phyloP scores from a whole-genome alignment of 2,888 invertebrate genomes.

The Tortrix viridana region DNA sequence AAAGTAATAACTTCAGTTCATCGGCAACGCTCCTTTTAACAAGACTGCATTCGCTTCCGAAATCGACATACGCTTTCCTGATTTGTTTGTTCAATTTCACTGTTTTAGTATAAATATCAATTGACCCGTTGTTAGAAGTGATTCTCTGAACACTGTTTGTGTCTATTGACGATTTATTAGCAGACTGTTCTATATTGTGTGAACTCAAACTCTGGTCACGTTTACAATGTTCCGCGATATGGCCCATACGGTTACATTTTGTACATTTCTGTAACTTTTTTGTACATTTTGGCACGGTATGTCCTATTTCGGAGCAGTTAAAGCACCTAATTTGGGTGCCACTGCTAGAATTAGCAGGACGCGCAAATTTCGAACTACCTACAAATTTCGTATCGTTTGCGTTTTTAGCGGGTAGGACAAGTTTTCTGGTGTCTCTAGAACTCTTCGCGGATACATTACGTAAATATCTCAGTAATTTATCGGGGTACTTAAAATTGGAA shows the following conservation, averaged over 20 bases:
- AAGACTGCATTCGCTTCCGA: constrained; percentile 39
- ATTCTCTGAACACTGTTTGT: constrained; percentile 8
- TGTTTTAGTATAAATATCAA: constrained; percentile 27
- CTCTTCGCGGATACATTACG: constrained; percentile 19
- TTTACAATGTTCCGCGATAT: constrained; percentile 5
- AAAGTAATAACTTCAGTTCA: not conserved
- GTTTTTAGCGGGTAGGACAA: not conserved
- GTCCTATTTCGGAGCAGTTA: constrained; percentile 22
- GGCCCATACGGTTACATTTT: constrained; percentile 21
- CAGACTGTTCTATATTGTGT: not conserved
- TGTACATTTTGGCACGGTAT: constrained; percentile 16
- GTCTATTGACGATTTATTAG: not conserved
- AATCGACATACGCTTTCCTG: constrained; percentile 29
- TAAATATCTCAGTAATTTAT: constrained; percentile 19
- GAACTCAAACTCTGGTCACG: not conserved
- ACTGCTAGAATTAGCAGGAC: not conserved
- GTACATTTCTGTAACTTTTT: constrained; percentile 7
- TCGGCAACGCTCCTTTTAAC: constrained; percentile 12
- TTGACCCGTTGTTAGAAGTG: not conserved
- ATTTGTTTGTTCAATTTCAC: constrained; percentile 17
- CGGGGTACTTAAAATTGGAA: constrained; percentile 19
- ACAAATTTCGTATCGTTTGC: not conserved
- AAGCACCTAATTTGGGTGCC: constrained; percentile 6
- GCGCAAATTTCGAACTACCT: not conserved
- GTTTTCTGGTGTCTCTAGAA: not conserved